Percentiles rank a stretch among this genome's conserved stretches.
These are phyloP conservation scores for Zeugodacus cucurbitae DNA, from an alignment of 1,140 invertebrate genomes.

Conservation along the genomic window DNA sequence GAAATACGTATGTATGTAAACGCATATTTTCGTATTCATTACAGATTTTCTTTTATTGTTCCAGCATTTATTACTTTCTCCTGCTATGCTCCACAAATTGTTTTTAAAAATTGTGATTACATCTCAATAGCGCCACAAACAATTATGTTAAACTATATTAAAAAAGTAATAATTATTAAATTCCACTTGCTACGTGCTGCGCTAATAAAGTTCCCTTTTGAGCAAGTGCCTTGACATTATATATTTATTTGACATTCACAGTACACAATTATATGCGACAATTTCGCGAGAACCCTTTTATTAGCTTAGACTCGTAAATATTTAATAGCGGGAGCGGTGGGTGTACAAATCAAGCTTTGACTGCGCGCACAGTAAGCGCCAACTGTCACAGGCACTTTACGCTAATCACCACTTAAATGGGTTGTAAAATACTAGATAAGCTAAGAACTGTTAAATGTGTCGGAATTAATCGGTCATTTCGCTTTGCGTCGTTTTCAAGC, in stretches of 20 bases:
- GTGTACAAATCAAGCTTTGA: not conserved
- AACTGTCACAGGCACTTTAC: slow-evolving; percentile 28
- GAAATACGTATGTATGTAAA: too few relatives aligned
- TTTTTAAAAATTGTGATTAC: too few relatives aligned
- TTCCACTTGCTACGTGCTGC: too few relatives aligned
- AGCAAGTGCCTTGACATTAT: not conserved
- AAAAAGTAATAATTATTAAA: too few relatives aligned
- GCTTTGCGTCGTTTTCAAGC: not conserved
- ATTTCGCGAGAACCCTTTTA: not conserved
- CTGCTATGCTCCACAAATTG: too few relatives aligned
- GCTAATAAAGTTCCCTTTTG: not conserved
- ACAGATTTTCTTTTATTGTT: too few relatives aligned
- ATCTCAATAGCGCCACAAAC: too few relatives aligned
- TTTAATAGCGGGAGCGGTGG: not conserved
- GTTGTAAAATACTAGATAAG: slow-evolving; percentile 41
- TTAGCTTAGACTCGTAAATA: not conserved
- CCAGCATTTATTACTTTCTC: too few relatives aligned
- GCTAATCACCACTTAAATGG: slow-evolving; percentile 40
- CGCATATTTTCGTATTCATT: too few relatives aligned
- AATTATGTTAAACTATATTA: too few relatives aligned
- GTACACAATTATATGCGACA: not conserved
- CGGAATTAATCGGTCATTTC: slow-evolving; percentile 42
- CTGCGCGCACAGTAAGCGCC: not conserved
- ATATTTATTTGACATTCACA: not conserved
- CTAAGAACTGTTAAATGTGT: slow-evolving; percentile 38